Base-by-base conservation (phyloP, 2,888 invertebrate genomes). In the Colletes collaris region DNA sequence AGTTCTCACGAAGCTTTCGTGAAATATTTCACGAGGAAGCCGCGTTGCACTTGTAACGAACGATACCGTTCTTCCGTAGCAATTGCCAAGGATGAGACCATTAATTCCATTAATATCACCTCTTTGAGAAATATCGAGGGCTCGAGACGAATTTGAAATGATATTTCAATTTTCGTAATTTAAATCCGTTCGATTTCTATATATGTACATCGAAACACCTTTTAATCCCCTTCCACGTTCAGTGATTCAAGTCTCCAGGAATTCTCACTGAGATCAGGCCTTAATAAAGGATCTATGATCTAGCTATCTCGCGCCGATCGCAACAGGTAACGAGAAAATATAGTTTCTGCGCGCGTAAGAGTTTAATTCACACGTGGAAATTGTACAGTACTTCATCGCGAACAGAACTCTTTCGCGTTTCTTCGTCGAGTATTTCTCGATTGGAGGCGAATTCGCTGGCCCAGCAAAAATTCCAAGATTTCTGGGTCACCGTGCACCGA, bases 1-100 rank as follows among this genome's bases (percentile, higher is more conserved):
- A 40, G 50, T 85, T 85, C 77, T 85, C 79, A 79, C 75, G 77
- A 66, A 66, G 46, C 60, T 77, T 69, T 50, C 76, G 10, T 55
- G 59, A 72, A 85, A 77, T 73, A 66, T 76, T 73, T 44, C 73
- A 50, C 59, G 52, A 59, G 60, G 73, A 76, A 68, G 67, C 69
- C 58, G 49, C 46, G 6, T 27, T 27, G 52, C 60, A 6, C 55
- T 77, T 55, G 50, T 8, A 37, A 44, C 58, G 55, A 11, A 53
- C 27, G 68, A 64, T 76, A 80, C 76, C 67, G 72, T 80, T 80
- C 53, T 64, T 81, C 73, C 75, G 64, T 44, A 55, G 10, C 19
- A 40, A 10, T 50, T 44, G 64, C 44, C 6, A 19, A 16, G 52
- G 35, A 13, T 50, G 52, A 58, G 49, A 59, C 50, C 62, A 44